Evolutionary conservation across 2,888 invertebrate genomes (phyloP).

Genomic region (Nephrocerus scutellatus): DNA sequence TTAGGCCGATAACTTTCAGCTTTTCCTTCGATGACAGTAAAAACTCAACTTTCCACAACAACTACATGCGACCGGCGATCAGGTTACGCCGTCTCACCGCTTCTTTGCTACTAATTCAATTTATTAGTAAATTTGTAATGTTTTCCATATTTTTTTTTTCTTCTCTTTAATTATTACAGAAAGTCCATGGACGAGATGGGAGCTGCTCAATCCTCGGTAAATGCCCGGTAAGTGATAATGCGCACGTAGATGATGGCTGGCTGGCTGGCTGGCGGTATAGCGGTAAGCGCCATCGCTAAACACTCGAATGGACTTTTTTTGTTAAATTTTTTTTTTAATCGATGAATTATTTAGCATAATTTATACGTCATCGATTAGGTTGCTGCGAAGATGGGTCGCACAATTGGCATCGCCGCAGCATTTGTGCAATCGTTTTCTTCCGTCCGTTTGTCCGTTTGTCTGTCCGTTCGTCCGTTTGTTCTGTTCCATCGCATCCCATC

Average conservation of each 20-base stretch:
- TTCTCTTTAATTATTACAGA: slow-evolving; percentile 60
- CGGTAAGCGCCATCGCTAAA: too few relatives aligned
- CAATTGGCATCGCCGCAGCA: slow-evolving; percentile 4
- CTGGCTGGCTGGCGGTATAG: too few relatives aligned
- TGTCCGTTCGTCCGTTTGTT: slow-evolving; percentile 4
- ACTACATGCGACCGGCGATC: slow-evolving; percentile 1
- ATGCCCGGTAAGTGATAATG: slow-evolving; percentile 72
- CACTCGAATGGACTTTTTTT: slow-evolving; percentile 14
- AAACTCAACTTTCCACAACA: too few relatives aligned
- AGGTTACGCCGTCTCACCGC: background rate
- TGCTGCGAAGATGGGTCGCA: slow-evolving; percentile 25
- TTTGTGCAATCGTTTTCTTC: background rate
- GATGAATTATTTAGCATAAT: slow-evolving; percentile 46
- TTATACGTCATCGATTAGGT: slow-evolving; percentile 36
- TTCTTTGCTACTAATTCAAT: slow-evolving; percentile 10
- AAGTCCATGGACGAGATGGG: slow-evolving; percentile 80
- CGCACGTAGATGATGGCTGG: slow-evolving; percentile 31
- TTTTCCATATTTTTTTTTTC: slow-evolving; percentile 9
- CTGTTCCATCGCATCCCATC: slow-evolving; percentile 1
- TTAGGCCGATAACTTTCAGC: too few relatives aligned
- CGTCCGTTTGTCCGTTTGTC: slow-evolving; percentile 5
- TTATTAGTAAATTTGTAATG: slow-evolving; percentile 6
- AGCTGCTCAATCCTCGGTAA: slow-evolving; percentile 71
- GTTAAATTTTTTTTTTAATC: slow-evolving; percentile 16
- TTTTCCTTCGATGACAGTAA: too few relatives aligned